Evolutionary conservation across 2,888 invertebrate genomes (phyloP).

Genomic region (Nebria brevicollis): DNA sequence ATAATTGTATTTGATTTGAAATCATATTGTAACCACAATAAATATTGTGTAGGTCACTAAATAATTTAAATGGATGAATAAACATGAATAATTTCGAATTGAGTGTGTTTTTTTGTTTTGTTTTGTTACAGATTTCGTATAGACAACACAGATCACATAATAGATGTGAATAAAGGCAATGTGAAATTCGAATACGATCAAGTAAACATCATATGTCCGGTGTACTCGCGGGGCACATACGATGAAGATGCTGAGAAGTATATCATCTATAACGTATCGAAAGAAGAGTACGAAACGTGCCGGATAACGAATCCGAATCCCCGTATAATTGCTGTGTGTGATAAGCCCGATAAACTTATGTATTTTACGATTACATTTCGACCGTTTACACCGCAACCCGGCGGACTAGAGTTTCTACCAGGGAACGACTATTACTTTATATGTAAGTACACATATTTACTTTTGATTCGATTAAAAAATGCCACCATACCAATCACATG

Average conservation of each 20-base stretch:
- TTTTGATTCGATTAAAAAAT: too few species aligned
- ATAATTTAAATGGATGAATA: too few species aligned
- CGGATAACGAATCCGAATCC: conserved; percentile 94
- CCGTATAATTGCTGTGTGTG: conserved; percentile 93
- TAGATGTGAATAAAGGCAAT: conserved; percentile 89
- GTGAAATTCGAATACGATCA: conserved; percentile 92
- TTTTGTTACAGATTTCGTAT: conserved; percentile 75
- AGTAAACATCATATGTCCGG: conserved; percentile 95
- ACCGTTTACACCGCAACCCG: conserved; percentile 95
- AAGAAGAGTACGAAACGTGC: conserved; percentile 96
- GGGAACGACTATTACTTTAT: conserved; percentile 96
- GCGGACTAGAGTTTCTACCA: conserved; percentile 92
- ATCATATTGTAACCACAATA: too few species aligned
- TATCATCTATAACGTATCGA: conserved; percentile 96
- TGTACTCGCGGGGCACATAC: conserved; percentile 86
- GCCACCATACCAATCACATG: too few species aligned
- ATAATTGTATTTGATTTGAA: too few species aligned
- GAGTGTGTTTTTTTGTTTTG: not conserved
- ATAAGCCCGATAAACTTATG: conserved; percentile 93
- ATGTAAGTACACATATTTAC: conserved; percentile 54
- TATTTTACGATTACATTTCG: conserved; percentile 96
- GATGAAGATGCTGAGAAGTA: conserved; percentile 93
- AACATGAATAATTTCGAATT: not conserved
- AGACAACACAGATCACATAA: conserved; percentile 97
- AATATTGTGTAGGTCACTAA: too few species aligned